Percentiles rank a stretch among this genome's conserved stretches.
These are phyloP conservation scores for Engraulis encrasicolus DNA, from an alignment of 2,113 vertebrate genomes.

Conservation along the genomic window DNA sequence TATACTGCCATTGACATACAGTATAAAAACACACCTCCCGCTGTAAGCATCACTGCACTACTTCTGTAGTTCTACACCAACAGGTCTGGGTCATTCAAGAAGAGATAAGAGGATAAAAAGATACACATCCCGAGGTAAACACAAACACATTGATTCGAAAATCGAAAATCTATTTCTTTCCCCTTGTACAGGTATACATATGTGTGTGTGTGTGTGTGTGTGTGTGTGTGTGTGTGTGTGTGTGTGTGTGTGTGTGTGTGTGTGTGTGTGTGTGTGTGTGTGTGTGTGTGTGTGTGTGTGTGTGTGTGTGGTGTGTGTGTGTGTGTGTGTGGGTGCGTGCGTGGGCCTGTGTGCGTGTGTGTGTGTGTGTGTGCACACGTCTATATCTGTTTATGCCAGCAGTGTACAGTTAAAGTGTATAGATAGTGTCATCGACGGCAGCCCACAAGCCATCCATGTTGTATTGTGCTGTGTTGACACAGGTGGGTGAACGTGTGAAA, in stretches of 20 bases:
- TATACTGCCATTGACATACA: background rate
- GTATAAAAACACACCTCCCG: background rate
- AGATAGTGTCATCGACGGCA: background rate
- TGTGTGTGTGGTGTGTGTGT: too few relatives aligned
- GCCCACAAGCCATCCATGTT: background rate
- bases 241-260: constrained; percentile 11
- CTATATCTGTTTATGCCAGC: too few relatives aligned
- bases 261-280: background rate
- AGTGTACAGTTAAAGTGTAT: too few relatives aligned
- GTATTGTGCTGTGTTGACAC: background rate
- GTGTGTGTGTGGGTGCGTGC: constrained; percentile 16
- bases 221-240: background rate
- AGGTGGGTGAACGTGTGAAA: background rate
- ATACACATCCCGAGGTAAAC: constrained; percentile 37
- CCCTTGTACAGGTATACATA: too few relatives aligned
- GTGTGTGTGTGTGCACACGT: background rate
- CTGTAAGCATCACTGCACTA: background rate
- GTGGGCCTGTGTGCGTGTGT: constrained; percentile 20
- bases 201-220: too few relatives aligned
- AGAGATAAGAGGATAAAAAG: constrained; percentile 35
- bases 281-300: constrained; percentile 6
- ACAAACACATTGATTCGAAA: too few relatives aligned
- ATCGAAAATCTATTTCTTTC: too few relatives aligned
- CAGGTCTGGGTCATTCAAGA: background rate
- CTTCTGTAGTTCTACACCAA: background rate